Evolutionary conservation across 2,888 invertebrate genomes (phyloP), one percentile per base, ranked within the genome.

Genomic region (Tupiocoris notatus): DNA sequence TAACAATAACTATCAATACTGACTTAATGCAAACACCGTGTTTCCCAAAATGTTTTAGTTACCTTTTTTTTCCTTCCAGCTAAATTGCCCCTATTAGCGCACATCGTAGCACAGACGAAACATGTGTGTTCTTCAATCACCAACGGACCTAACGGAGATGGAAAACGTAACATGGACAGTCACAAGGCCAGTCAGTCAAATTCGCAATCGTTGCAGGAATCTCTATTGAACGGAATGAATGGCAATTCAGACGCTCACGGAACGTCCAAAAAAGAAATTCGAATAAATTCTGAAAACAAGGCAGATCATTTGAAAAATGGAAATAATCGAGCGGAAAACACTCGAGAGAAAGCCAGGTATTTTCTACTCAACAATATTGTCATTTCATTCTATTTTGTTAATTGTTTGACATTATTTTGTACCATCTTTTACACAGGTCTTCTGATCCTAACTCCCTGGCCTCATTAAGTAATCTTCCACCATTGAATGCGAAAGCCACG

Each of bases 391-490:
- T 12, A 39, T 7, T 7, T 39, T 39, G 39, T 7, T 7, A 39
- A 39, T 39, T 39, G 39, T 39, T 39, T 39, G 6, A 39, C 6
- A 7, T 39, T 39, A 12, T 39, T 39, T 39, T 39, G 39, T 7
- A 3, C 12, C 39, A 12, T 39, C 39, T 39, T 3, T 39, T 39
- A 7, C 39, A 12, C 56, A 79, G 79, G 56, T n/a, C 77, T n/a
- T 75, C 76, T 68, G 65, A 59, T 59, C 23, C 56, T 17, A 78
- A 58, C 73, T 77, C 79, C 21, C 67, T 80, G 39, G 71, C 80
- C 16, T 80, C 80, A 3, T 73, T 80, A 59, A 78, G 79, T 39
- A 77, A 79, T 56, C 74, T 80, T 16, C 80, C 80, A 21, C 80
- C 80, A 18, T 57, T 80, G 20, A 64, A 76, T 58, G 73, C 73